Evolutionary conservation across 2,888 invertebrate species (phyloP).

Genomic region (Linyphia triangularis): DNA sequence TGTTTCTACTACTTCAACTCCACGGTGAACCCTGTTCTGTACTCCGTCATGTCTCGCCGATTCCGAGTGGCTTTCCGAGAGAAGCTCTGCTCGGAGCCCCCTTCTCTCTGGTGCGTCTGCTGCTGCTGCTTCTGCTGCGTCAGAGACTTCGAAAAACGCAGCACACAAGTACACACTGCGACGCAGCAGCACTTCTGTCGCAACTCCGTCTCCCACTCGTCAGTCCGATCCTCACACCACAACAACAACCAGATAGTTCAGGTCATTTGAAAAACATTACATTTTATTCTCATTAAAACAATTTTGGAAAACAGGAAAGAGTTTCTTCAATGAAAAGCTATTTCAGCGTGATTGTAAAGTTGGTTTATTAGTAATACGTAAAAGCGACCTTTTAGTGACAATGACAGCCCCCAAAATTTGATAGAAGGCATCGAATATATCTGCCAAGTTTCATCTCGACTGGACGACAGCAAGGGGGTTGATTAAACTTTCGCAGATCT

Average conservation of each 20-base stretch:
- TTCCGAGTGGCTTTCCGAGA: constrained; percentile 78
- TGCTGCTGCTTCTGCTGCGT: constrained; percentile 74
- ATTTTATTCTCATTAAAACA: too few relatives aligned
- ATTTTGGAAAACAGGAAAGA: too few relatives aligned
- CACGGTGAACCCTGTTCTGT: constrained; percentile 77
- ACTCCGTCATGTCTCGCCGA: constrained; percentile 77
- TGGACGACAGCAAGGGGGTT: too few relatives aligned
- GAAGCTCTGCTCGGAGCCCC: constrained; percentile 70
- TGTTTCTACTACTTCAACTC: constrained; percentile 77
- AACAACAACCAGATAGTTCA: constrained; percentile 19
- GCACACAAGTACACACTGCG: constrained; percentile 21
- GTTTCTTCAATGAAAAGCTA: too few relatives aligned
- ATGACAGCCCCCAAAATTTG: too few relatives aligned
- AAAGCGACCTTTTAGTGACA: too few relatives aligned
- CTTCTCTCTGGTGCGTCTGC: constrained; percentile 71
- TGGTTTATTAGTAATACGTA: too few relatives aligned
- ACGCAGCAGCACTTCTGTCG: constrained; percentile 44
- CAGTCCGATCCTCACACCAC: constrained; percentile 68
- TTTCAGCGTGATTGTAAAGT: too few relatives aligned
- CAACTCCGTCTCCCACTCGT: constrained; percentile 73
- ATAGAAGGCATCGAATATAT: too few relatives aligned
- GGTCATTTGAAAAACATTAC: too few relatives aligned
- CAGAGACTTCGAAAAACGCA: constrained; percentile 69
- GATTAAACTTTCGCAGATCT: too few relatives aligned
- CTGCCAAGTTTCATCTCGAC: too few relatives aligned